phyloP scores from a whole-genome alignment of 2,888 invertebrate genomes.

The Troides oblongomaculatus region DNA sequence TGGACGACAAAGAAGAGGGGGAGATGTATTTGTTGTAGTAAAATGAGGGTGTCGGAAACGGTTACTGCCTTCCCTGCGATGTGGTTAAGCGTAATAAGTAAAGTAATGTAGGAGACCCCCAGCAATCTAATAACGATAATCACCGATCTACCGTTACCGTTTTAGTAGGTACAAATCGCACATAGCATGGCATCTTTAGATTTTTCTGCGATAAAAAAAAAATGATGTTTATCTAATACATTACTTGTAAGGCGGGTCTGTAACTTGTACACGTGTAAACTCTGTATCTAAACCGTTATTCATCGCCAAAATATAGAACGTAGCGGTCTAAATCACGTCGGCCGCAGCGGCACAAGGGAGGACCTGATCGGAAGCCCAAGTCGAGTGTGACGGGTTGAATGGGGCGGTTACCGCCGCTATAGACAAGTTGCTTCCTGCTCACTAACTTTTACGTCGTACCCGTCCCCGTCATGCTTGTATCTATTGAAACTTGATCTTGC shows the following conservation, averaged over 20 bases:
- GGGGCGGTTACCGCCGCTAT: constrained; percentile 38
- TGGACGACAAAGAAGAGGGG: no score
- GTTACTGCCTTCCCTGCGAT: no score
- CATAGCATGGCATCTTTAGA: no score
- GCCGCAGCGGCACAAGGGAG: constrained; percentile 33
- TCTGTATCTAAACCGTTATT: constrained; percentile 14
- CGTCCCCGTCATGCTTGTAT: constrained; percentile 35
- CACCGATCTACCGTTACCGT: no score
- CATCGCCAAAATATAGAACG: constrained; percentile 23
- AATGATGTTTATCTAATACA: no score
- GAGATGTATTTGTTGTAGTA: no score
- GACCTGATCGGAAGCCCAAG: constrained; percentile 36
- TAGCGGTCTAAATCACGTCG: constrained; percentile 27
- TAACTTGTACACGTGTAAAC: constrained; percentile 1
- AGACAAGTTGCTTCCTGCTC: constrained; percentile 38
- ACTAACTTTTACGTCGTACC: constrained; percentile 40
- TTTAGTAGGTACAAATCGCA: no score
- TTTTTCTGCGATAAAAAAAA: no score
- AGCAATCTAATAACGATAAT: no score
- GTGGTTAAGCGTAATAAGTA: no score
- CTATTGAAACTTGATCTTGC: constrained; percentile 35
- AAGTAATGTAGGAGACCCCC: no score
- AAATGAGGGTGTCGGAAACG: no score
- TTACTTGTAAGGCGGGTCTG: background rate
- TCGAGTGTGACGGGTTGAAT: constrained; percentile 43